Evolutionary conservation across 2,113 vertebrate genomes (phyloP).

Genomic region (Halcyon malimbica): DNA sequence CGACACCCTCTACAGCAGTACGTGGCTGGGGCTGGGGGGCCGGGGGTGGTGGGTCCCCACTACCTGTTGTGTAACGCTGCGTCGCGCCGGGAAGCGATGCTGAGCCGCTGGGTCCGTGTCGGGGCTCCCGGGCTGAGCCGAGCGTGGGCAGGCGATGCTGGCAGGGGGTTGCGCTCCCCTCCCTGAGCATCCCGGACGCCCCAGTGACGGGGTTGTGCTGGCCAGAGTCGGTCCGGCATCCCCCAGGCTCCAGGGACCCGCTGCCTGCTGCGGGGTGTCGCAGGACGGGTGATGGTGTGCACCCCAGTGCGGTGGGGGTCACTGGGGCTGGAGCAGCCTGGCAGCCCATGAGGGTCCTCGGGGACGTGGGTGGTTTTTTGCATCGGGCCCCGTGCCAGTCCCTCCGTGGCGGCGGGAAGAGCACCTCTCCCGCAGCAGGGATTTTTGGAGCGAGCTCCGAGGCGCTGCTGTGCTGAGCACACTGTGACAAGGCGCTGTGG

Average conservation of each 20-base stretch:
- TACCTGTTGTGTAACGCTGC: slow-evolving; percentile 68
- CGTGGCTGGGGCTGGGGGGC: slow-evolving; percentile 68
- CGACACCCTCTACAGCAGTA: slow-evolving; percentile 98
- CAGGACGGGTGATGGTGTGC: not conserved
- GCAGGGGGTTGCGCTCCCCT: not conserved
- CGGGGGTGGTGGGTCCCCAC: not conserved
- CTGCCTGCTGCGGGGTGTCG: not conserved
- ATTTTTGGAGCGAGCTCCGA: not conserved
- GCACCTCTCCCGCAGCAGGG: not conserved
- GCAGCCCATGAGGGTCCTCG: not conserved
- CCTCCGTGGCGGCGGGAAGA: not conserved
- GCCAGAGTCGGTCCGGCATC: accelerated
- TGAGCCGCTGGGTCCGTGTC: not conserved
- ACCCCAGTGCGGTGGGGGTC: not conserved
- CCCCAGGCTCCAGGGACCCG: not conserved
- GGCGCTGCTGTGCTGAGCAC: not conserved
- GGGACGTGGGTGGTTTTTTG: not conserved
- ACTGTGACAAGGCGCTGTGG: not conserved
- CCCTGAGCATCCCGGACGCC: not conserved
- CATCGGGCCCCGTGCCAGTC: accelerated
- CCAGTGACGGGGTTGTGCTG: not conserved
- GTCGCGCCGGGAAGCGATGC: not conserved
- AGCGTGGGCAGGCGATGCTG: not conserved
- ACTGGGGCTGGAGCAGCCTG: not conserved
- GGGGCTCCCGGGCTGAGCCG: not conserved